phyloP scores from a whole-genome alignment of 2,888 invertebrate species.

The Eupithecia pulchellata region DNA sequence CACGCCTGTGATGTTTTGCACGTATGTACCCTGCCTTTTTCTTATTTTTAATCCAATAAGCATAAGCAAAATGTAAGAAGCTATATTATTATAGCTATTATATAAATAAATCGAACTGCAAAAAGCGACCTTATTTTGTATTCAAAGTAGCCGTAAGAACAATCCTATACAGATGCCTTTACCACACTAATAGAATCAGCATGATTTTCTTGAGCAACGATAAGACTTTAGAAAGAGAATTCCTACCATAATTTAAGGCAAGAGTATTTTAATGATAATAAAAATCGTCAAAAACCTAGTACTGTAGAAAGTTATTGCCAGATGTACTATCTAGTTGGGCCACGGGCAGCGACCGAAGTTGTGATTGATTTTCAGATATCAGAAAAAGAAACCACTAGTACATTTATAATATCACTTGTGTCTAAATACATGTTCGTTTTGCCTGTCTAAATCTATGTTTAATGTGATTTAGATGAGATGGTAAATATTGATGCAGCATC shows the following conservation, averaged over 20 bases:
- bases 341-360: no score
- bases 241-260: neutral
- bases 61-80: neutral
- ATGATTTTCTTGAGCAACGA: neutral
- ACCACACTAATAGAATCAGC: neutral
- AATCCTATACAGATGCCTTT: neutral
- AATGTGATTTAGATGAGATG: neutral
- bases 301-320: no score
- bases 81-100: no score
- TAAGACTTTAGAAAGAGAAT: neutral
- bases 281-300: no score
- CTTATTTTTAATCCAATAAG: neutral
- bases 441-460: no score
- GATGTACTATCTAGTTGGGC: no score
- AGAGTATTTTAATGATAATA: neutral
- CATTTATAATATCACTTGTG: no score
- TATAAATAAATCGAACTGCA: neutral
- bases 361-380: no score
- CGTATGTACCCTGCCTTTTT: constrained; percentile 25
- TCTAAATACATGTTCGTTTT: no score
- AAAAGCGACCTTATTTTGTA: neutral
- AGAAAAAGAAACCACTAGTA: no score
- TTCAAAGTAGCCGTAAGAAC: neutral
- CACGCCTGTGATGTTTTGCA: constrained; percentile 12
- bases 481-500: neutral